Conservation (phyloP, 2,797 vertebrate species). For the Nyctibius grandis region DNA sequence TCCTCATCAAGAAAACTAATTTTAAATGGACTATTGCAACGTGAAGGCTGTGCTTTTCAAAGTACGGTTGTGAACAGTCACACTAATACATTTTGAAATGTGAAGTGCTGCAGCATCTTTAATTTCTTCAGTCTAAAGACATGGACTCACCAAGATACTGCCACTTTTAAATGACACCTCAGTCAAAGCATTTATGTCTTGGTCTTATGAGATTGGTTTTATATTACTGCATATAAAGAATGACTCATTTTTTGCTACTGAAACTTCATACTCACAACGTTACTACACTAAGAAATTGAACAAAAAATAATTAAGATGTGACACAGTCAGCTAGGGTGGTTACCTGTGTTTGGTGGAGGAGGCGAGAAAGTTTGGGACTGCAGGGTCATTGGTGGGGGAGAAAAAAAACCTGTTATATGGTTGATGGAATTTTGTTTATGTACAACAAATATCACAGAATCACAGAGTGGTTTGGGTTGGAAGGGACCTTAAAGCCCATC, state of each 20-base stretch:
- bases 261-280: neutral
- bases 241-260: neutral
- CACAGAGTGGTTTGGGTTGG: too few species aligned
- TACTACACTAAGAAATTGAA: neutral
- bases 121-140: neutral
- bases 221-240: neutral
- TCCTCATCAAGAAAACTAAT: neutral
- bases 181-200: neutral
- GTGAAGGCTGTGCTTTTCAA: slow-evolving; percentile 18
- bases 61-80: neutral
- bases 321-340: neutral
- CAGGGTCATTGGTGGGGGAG: neutral
- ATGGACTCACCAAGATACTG: neutral
- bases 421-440: neutral
- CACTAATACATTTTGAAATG: neutral
- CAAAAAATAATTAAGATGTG: neutral
- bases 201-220: neutral
- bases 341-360: neutral
- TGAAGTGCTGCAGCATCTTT: neutral
- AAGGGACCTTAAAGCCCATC: too few species aligned
- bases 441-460: neutral
- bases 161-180: neutral
- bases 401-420: accelerated
- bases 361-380: neutral
- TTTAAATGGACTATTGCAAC: neutral